A percentile compares a stretch with the other conserved stretches of the same genome.
Conservation (phyloP, 1,140 invertebrate genomes). For the Conus betulinus region DNA sequence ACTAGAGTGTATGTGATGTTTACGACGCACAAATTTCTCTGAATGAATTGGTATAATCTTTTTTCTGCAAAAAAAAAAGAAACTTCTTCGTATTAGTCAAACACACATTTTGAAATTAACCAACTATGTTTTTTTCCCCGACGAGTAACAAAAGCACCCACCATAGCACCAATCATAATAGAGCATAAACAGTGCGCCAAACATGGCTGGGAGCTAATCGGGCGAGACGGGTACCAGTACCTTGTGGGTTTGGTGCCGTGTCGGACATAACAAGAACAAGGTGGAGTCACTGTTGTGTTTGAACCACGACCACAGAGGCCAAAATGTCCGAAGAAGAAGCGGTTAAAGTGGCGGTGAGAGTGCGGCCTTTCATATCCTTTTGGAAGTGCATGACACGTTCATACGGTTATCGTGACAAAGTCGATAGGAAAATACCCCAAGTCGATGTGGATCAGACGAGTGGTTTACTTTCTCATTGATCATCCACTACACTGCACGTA, state of each 20-base stretch:
- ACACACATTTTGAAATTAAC: neutral
- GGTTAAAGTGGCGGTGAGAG: slow-evolving; percentile 80
- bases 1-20: too few relatives aligned
- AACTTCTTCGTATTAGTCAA: too few relatives aligned
- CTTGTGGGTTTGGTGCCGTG: neutral
- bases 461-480: too few relatives aligned
- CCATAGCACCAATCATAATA: slow-evolving; percentile 33
- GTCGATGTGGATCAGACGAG: too few relatives aligned
- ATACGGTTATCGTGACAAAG: too few relatives aligned
- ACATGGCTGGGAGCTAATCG: slow-evolving; percentile 13
- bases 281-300: neutral
- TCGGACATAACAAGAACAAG: neutral
- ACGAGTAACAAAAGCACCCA: neutral
- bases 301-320: neutral
- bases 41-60: too few relatives aligned
- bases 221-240: neutral
- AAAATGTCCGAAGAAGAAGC: slow-evolving; percentile 79
- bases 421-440: too few relatives aligned
- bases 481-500: too few relatives aligned
- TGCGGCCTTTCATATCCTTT: slow-evolving; percentile 81
- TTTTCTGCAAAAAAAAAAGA: too few relatives aligned
- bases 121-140: neutral
- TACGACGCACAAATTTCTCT: too few relatives aligned
- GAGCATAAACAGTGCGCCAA: slow-evolving; percentile 36
- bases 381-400: neutral